Conservation (phyloP, 2,797 vertebrate species). For the Acipenser transmontanus region DNA sequence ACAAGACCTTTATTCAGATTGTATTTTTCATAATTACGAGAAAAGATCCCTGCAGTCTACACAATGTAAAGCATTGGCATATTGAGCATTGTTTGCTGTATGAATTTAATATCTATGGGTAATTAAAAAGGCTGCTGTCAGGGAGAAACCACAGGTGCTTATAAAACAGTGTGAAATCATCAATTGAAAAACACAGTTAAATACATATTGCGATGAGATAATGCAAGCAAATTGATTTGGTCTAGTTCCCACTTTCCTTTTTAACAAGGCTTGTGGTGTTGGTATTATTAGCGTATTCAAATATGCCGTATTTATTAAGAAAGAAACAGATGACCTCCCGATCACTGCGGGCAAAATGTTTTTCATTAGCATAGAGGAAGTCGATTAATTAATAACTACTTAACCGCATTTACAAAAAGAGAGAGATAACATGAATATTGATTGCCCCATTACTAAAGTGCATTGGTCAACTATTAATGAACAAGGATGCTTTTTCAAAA, state of each 20-base stretch:
- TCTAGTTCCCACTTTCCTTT: conserved; percentile 19
- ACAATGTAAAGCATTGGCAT: too few species aligned
- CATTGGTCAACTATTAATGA: conserved; percentile 13
- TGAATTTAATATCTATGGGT: neutral
- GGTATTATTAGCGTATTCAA: conserved; percentile 22
- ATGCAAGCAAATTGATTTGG: conserved; percentile 28
- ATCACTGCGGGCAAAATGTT: conserved; percentile 35
- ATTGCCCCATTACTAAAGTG: conserved; percentile 58
- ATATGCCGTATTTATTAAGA: conserved; percentile 54
- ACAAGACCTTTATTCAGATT: too few species aligned
- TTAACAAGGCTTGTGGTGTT: conserved; percentile 12
- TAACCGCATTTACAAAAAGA: conserved; percentile 72
- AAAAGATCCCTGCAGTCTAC: too few species aligned
- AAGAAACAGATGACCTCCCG: conserved; percentile 50
- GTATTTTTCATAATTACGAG: too few species aligned
- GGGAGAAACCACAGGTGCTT: conserved; percentile 2
- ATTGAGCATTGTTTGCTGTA: conserved; percentile 21
- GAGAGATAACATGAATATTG: conserved; percentile 64
- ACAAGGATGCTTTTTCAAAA: conserved; percentile 34
- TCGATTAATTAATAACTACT: conserved; percentile 82
- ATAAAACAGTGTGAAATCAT: neutral
- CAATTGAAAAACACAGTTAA: conserved; percentile 13
- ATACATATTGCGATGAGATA: conserved; percentile 15
- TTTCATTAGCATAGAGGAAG: conserved; percentile 56
- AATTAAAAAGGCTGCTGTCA: neutral